phyloP scores from a whole-genome alignment of 2,888 invertebrate genomes.

The Ommatoiulus sabulosus region DNA sequence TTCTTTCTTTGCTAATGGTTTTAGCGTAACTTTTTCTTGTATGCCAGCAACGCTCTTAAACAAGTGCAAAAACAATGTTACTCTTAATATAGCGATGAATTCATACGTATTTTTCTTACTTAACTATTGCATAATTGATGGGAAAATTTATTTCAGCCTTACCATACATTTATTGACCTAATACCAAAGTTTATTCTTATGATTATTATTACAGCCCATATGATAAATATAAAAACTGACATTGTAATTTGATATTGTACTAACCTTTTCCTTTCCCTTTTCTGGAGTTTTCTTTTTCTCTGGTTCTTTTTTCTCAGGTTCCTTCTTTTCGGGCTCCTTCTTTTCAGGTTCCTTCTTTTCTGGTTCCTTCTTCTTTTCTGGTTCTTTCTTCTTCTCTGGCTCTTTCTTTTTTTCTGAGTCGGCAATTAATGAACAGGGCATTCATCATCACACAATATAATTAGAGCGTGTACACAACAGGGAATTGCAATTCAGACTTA shows the following conservation, averaged over 20 bases:
- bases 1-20: conserved; percentile 66
- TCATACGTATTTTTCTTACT: neutral
- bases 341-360: conserved; percentile 61
- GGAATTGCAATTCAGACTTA: conserved; percentile 62
- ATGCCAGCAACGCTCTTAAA: conserved; percentile 48
- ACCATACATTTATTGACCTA: no score
- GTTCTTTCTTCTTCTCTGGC: conserved; percentile 61
- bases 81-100: neutral
- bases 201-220: no score
- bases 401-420: conserved; percentile 59
- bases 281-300: conserved; percentile 63
- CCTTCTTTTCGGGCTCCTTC: conserved; percentile 59
- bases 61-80: neutral
- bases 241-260: neutral
- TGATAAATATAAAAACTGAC: no score
- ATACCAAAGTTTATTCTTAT: neutral
- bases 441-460: neutral
- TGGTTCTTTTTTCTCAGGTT: conserved; percentile 60
- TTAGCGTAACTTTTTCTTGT: conserved; percentile 56
- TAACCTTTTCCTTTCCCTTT: conserved; percentile 62
- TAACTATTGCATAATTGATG: no score
- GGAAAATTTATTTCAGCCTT: no score
- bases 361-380: conserved; percentile 62
- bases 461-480: no score
- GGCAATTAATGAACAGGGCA: neutral